Percentiles rank a stretch among this genome's conserved stretches.
phyloP scores from a whole-genome alignment of 2,888 invertebrate species.

The Platerodrilus igneus region DNA sequence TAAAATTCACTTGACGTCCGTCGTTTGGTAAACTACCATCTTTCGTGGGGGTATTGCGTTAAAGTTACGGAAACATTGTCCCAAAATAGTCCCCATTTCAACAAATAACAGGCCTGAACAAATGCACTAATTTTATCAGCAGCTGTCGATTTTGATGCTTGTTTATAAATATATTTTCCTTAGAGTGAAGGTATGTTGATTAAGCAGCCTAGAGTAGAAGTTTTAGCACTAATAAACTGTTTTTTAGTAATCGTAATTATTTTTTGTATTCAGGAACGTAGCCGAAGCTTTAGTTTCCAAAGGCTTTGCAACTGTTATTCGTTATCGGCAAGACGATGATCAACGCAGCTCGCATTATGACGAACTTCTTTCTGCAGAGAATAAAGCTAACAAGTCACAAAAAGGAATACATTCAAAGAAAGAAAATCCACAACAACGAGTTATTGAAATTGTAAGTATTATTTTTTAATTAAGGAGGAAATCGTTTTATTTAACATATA shows the following conservation, averaged over 20 bases:
- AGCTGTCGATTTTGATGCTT: too few species aligned
- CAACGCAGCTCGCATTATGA: conserved; percentile 93
- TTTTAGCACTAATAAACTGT: neutral
- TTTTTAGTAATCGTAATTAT: conserved; percentile 4
- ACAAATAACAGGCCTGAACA: too few species aligned
- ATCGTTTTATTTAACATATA: conserved; percentile 3
- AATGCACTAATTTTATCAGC: too few species aligned
- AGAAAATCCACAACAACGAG: conserved; percentile 75
- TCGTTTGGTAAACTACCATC: too few species aligned
- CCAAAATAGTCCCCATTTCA: too few species aligned
- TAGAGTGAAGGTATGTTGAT: too few species aligned
- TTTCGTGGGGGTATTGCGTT: too few species aligned
- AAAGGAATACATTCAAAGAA: conserved; percentile 85
- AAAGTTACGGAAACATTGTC: too few species aligned
- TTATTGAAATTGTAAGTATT: conserved; percentile 69
- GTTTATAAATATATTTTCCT: too few species aligned
- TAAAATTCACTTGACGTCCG: too few species aligned
- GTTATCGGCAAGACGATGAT: conserved; percentile 93
- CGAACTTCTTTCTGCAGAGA: conserved; percentile 86
- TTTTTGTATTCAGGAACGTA: conserved; percentile 67
- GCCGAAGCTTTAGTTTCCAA: conserved; percentile 90
- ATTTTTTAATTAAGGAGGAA: conserved; percentile 4
- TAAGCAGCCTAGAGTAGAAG: too few species aligned
- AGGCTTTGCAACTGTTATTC: conserved; percentile 88
- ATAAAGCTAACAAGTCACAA: conserved; percentile 81